A percentile compares a stretch with the other conserved stretches of the same genome.
phyloP scores from a whole-genome alignment of 2,888 invertebrate species.

The Agrilus biguttatus region DNA sequence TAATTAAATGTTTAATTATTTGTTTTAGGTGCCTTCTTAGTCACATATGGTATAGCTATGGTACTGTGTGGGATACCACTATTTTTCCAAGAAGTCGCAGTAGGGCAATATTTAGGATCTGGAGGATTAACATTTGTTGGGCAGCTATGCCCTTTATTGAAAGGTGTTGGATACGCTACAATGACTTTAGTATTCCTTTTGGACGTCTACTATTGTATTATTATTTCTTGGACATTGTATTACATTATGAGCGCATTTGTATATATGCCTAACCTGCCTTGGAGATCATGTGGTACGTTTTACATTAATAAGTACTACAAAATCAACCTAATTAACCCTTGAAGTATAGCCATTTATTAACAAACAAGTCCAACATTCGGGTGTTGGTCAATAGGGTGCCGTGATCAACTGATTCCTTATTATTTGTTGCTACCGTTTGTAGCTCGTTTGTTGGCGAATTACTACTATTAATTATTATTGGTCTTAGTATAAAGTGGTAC shows the following conservation, averaged over 20 bases:
- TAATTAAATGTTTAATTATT: no score
- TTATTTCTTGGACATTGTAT: slow-evolving; percentile 62
- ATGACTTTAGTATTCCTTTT: slow-evolving; percentile 63
- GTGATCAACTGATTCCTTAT: no score
- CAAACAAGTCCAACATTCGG: no score
- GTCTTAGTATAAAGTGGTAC: no score
- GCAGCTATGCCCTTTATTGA: slow-evolving; percentile 39
- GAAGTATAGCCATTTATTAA: no score
- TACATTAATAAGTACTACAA: background rate
- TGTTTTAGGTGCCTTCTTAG: slow-evolving; percentile 40
- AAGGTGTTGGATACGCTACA: slow-evolving; percentile 60
- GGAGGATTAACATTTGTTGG: slow-evolving; percentile 46
- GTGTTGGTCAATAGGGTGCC: no score
- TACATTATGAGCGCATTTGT: slow-evolving; percentile 48
- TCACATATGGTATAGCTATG: slow-evolving; percentile 45
- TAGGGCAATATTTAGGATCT: slow-evolving; percentile 42
- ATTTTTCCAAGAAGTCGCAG: slow-evolving; percentile 45
- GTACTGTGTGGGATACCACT: slow-evolving; percentile 43
- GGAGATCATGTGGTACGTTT: slow-evolving; percentile 45
- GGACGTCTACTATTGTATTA: slow-evolving; percentile 63
- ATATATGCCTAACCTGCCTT: slow-evolving; percentile 42
- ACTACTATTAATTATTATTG: no score
- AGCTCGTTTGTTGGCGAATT: no score
- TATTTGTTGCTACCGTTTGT: no score
- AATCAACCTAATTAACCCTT: no score